phyloP scores from a whole-genome alignment of 1,140 invertebrate genomes.

The Hyphantria cunea region DNA sequence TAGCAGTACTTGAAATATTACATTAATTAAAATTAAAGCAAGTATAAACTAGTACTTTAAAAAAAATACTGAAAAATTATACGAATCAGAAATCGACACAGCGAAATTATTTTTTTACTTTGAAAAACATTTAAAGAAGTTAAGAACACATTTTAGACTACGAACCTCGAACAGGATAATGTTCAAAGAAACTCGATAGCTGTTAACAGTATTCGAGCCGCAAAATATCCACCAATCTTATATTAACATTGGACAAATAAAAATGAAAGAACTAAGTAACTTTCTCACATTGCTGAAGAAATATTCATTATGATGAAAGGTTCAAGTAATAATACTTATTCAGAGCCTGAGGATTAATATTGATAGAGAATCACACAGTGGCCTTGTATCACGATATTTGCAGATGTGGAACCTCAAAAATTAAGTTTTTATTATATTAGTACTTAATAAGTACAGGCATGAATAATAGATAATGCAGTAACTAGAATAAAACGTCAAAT shows the following conservation, averaged over 20 bases:
- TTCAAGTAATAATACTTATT: slow-evolving; percentile 39
- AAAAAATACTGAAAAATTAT: no score
- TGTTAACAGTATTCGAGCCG: background rate
- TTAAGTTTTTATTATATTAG: slow-evolving; percentile 40
- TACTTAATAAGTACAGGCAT: no score
- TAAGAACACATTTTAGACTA: no score
- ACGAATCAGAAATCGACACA: no score
- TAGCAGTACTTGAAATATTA: no score
- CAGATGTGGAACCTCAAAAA: slow-evolving; percentile 26
- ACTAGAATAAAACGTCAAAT: no score
- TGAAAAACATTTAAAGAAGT: no score
- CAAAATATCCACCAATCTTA: slow-evolving; percentile 12
- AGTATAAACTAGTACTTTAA: no score
- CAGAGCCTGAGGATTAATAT: slow-evolving; percentile 41
- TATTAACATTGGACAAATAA: slow-evolving; percentile 12
- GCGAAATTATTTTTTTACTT: no score
- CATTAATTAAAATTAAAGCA: no score
- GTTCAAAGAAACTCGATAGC: background rate
- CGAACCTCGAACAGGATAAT: background rate
- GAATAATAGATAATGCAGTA: no score
- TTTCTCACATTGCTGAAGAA: slow-evolving; percentile 35
- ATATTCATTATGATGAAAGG: slow-evolving; percentile 49
- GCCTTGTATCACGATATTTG: slow-evolving; percentile 35
- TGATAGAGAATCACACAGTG: slow-evolving; percentile 39
- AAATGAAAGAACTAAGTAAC: slow-evolving; percentile 39